Conservation (phyloP, 1,140 invertebrate species). For the Trissolcus basalis region DNA sequence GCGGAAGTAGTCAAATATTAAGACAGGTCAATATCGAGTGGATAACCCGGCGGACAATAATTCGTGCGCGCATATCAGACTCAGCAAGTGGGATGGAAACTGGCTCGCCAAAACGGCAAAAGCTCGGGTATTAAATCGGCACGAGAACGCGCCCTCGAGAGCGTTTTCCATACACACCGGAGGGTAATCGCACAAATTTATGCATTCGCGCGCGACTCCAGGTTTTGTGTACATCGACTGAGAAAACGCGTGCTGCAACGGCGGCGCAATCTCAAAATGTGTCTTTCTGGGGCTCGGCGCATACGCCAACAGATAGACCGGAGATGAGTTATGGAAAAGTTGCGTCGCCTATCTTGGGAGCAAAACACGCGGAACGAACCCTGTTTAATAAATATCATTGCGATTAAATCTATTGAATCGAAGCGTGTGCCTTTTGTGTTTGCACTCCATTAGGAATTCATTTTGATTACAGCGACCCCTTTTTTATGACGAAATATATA, state of each 20-base stretch:
- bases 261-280: conserved; percentile 27
- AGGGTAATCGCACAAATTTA: conserved; percentile 67
- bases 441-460: conserved; percentile 55
- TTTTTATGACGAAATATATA: conserved; percentile 39
- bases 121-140: conserved; percentile 66
- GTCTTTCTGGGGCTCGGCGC: conserved; percentile 24
- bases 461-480: conserved; percentile 34
- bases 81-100: conserved; percentile 57
- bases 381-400: conserved; percentile 59
- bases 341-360: conserved; percentile 39
- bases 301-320: conserved; percentile 36
- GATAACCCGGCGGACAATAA: conserved; percentile 52
- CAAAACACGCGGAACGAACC: conserved; percentile 23
- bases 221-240: conserved; percentile 50
- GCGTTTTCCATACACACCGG: conserved; percentile 29
- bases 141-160: conserved; percentile 46
- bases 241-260: conserved; percentile 38
- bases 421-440: conserved; percentile 45
- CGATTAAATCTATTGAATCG: conserved; percentile 57
- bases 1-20: conserved; percentile 56
- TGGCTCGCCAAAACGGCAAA: conserved; percentile 56
- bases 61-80: conserved; percentile 34
- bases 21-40: conserved; percentile 43
- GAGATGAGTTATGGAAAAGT: conserved; percentile 57
- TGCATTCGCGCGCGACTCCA: conserved; percentile 63